These are phyloP conservation scores for Drosophila baimaii DNA, from an alignment of 1,140 invertebrate genomes.

Conservation along the genomic window DNA sequence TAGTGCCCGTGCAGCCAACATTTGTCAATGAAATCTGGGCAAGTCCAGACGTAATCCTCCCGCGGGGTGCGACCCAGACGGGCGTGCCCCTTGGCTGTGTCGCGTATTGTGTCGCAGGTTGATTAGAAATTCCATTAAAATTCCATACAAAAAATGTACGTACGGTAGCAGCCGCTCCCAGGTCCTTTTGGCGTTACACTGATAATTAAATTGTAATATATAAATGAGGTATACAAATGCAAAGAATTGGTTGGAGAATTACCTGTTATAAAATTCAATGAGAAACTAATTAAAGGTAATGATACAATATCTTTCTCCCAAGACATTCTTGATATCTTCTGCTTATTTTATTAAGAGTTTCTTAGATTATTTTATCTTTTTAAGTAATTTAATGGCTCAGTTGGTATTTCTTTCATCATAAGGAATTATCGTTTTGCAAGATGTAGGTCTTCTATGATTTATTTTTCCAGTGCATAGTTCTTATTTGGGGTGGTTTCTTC, in stretches of 20 bases:
- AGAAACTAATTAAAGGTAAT: too few relatives aligned
- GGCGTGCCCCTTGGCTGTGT: constrained; percentile 48
- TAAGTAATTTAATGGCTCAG: too few relatives aligned
- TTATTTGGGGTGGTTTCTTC: constrained; percentile 32
- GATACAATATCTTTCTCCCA: too few relatives aligned
- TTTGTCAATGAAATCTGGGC: constrained; percentile 73
- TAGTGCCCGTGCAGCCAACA: constrained; percentile 63
- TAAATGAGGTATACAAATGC: neutral
- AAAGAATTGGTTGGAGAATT: too few relatives aligned
- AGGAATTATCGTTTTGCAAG: neutral
- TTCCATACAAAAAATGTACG: constrained; percentile 70
- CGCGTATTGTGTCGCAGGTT: constrained; percentile 57
- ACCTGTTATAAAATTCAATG: too few relatives aligned
- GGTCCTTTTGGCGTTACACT: constrained; percentile 28
- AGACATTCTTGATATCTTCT: too few relatives aligned
- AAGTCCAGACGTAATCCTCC: constrained; percentile 25
- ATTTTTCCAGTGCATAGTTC: constrained; percentile 35
- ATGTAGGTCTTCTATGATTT: neutral
- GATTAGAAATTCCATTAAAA: constrained; percentile 82
- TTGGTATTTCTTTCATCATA: neutral
- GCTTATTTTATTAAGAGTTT: too few relatives aligned
- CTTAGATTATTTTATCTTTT: too few relatives aligned
- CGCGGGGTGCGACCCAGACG: constrained; percentile 44
- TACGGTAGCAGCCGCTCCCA: constrained; percentile 50
- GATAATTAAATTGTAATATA: neutral